These are phyloP conservation scores for Diplazon laetatorius DNA, from an alignment of 2,888 invertebrate genomes.

Conservation along the genomic window DNA sequence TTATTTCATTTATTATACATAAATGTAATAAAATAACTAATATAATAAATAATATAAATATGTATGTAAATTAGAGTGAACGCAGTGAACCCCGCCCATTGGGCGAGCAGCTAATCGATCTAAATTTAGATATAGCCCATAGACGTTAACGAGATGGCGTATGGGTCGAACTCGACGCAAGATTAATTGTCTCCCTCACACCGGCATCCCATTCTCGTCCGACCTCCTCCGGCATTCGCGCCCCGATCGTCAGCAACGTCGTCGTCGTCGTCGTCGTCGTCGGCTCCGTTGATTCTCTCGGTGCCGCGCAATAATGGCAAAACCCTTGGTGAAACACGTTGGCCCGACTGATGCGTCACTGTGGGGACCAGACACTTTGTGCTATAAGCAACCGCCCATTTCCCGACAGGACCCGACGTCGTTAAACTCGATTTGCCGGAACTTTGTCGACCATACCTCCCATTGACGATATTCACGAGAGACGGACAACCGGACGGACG, in stretches of 20 bases:
- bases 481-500: background rate
- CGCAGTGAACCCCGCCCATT: conserved; percentile 16
- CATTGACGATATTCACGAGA: conserved; percentile 6
- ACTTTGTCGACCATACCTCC: conserved; percentile 30
- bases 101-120: conserved; percentile 49
- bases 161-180: conserved; percentile 38
- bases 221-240: conserved; percentile 1
- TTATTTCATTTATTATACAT: too few relatives aligned
- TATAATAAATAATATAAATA: background rate
- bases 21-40: too few relatives aligned
- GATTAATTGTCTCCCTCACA: conserved; percentile 53
- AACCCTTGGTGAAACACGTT: conserved; percentile 11
- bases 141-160: conserved; percentile 52
- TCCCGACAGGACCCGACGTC: background rate
- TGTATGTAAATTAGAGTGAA: background rate
- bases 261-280: background rate
- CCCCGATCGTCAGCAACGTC: background rate
- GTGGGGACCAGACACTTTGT: conserved; percentile 4
- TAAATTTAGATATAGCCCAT: conserved; percentile 58
- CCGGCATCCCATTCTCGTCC: conserved; percentile 28
- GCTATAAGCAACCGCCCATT: conserved; percentile 3
- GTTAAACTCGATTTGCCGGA: conserved; percentile 25
- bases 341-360: background rate
- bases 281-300: background rate
- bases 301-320: conserved; percentile 28